These are phyloP conservation scores for Hypolimnas misippus DNA, from an alignment of 2,888 invertebrate genomes.

Conservation along the genomic window DNA sequence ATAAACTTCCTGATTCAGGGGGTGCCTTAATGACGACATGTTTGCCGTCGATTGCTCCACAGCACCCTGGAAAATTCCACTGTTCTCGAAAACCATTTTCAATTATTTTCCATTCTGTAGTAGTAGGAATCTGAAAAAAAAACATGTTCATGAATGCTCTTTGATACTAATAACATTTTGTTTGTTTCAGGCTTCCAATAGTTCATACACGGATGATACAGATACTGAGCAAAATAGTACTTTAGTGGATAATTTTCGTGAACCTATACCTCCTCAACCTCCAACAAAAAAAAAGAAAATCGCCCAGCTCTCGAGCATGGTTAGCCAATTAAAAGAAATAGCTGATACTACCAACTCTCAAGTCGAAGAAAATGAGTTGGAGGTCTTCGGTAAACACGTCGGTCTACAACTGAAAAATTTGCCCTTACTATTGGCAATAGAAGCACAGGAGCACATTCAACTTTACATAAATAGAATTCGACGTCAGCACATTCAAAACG, in stretches of 20 bases:
- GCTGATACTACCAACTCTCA: slow-evolving; percentile 44
- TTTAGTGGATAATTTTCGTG: neutral
- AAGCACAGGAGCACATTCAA: slow-evolving; percentile 46
- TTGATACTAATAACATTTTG: neutral
- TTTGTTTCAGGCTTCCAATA: neutral
- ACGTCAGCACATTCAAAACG: slow-evolving; percentile 42
- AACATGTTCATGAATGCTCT: neutral
- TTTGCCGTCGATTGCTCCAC: slow-evolving; percentile 38
- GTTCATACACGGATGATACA: neutral
- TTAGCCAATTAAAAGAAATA: slow-evolving; percentile 48
- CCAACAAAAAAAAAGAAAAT: slow-evolving; percentile 42
- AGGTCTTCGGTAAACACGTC: slow-evolving; percentile 48
- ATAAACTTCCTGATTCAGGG: slow-evolving; percentile 37
- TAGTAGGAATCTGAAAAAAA: slow-evolving; percentile 4
- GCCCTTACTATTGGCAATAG: slow-evolving; percentile 43
- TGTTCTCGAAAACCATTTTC: slow-evolving; percentile 4
- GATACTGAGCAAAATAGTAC: neutral
- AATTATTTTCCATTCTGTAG: slow-evolving; percentile 3
- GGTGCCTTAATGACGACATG: slow-evolving; percentile 37
- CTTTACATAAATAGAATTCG: slow-evolving; percentile 44
- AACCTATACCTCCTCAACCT: slow-evolving; percentile 25
- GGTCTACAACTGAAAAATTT: slow-evolving; percentile 46
- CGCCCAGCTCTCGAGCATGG: slow-evolving; percentile 47
- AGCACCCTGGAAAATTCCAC: slow-evolving; percentile 29
- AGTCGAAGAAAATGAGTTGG: slow-evolving; percentile 47